Percentiles rank a stretch among this genome's conserved stretches.
Conservation (phyloP, 2,888 invertebrate species). For the Tupiocoris notatus region DNA sequence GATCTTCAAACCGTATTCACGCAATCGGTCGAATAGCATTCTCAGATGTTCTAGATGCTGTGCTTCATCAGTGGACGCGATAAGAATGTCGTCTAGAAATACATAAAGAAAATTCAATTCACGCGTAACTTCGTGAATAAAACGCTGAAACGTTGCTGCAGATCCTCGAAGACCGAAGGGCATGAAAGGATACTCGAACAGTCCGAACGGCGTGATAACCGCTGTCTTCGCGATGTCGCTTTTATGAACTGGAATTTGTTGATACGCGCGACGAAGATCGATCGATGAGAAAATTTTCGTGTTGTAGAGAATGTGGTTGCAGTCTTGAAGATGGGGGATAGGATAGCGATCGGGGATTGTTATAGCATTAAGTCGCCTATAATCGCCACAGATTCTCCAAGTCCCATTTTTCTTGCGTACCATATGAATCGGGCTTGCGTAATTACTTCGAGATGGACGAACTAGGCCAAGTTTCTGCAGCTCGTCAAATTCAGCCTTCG, state of each 20-base stretch:
- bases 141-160: constrained; percentile 50
- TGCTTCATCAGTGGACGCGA: constrained; percentile 45
- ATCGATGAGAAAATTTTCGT: constrained; percentile 50
- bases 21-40: constrained; percentile 46
- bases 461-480: constrained; percentile 37
- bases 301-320: constrained; percentile 48
- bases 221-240: too few relatives aligned
- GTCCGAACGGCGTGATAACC: constrained; percentile 51
- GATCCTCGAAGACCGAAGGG: constrained; percentile 48
- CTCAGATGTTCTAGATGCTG: constrained; percentile 48
- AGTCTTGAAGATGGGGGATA: too few relatives aligned
- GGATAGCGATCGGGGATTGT: constrained; percentile 53
- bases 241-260: too few relatives aligned
- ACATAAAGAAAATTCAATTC: constrained; percentile 47
- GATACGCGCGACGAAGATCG: too few relatives aligned
- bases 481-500: constrained; percentile 13
- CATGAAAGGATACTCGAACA: constrained; percentile 46
- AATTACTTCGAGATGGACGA: constrained; percentile 31
- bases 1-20: constrained; percentile 50
- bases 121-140: constrained; percentile 48
- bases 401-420: constrained; percentile 40
- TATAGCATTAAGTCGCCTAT: constrained; percentile 52
- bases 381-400: constrained; percentile 54
- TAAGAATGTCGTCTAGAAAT: constrained; percentile 50
- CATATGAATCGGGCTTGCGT: constrained; percentile 50